phyloP scores from a whole-genome alignment of 2,888 invertebrate genomes.

The Thecocarcelia acutangulata region DNA sequence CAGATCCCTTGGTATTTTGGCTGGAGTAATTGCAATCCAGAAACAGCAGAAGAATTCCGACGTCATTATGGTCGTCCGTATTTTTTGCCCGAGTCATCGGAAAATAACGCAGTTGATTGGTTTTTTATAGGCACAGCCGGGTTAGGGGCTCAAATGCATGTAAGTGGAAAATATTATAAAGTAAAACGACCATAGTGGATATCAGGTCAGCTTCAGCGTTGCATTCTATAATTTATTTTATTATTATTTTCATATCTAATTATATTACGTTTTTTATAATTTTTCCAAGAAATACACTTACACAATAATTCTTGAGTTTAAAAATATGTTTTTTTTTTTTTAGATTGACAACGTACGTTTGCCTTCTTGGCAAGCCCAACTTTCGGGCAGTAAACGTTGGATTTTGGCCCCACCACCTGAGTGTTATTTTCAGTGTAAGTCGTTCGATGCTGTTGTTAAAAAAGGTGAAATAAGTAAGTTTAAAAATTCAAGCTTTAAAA shows the following conservation, averaged over 20 bases:
- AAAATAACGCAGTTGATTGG: conserved; percentile 96
- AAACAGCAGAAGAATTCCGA: conserved; percentile 89
- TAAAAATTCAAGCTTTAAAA: background rate
- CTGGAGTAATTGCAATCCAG: conserved; percentile 96
- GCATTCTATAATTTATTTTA: too few relatives aligned
- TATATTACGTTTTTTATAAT: too few relatives aligned
- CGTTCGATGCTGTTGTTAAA: conserved; percentile 85
- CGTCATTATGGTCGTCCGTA: conserved; percentile 92
- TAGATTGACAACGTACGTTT: conserved; percentile 96
- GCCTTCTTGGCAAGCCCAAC: conserved; percentile 98
- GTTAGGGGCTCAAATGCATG: conserved; percentile 97
- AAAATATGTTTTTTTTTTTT: conserved; percentile 29
- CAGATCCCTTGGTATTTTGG: conserved; percentile 85
- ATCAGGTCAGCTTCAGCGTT: too few relatives aligned
- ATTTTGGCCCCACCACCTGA: conserved; percentile 95
- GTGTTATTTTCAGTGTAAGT: conserved; percentile 89
- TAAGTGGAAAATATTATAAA: conserved; percentile 79
- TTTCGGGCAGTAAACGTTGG: conserved; percentile 94
- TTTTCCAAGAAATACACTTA: too few relatives aligned
- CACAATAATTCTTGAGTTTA: too few relatives aligned
- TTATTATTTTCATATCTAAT: too few relatives aligned
- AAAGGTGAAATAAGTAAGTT: conserved; percentile 94
- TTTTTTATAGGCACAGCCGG: conserved; percentile 98
- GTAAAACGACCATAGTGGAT: too few relatives aligned
- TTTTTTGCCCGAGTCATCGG: conserved; percentile 92